A percentile compares a stretch with the other conserved stretches of the same genome.
phyloP scores from a whole-genome alignment of 2,888 invertebrate genomes.

The Plagiodera versicolora region DNA sequence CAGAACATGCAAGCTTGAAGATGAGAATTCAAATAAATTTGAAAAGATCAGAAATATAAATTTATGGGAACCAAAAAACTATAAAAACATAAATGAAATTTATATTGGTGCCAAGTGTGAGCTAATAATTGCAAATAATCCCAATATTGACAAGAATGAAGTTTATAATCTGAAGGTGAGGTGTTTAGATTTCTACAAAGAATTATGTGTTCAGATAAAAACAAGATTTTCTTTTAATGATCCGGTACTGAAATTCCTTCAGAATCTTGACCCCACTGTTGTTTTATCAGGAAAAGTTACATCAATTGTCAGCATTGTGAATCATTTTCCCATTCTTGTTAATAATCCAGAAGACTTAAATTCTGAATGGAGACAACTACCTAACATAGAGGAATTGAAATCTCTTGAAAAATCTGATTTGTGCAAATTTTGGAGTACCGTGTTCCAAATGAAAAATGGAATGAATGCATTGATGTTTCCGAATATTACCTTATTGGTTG shows the following conservation, averaged over 20 bases:
- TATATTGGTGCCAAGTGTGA: constrained; percentile 8
- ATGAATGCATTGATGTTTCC: constrained; percentile 12
- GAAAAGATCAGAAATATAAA: constrained; percentile 8
- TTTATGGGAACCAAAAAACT: constrained; percentile 6
- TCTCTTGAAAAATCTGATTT: no score
- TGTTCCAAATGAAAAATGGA: constrained; percentile 11
- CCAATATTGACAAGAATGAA: constrained; percentile 8
- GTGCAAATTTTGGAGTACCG: constrained; percentile 7
- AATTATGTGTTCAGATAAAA: neutral
- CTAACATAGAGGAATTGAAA: no score
- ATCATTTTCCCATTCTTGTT: constrained; percentile 7
- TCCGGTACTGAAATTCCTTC: constrained; percentile 5
- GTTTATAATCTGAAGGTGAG: constrained; percentile 2
- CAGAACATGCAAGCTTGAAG: neutral
- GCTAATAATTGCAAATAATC: constrained; percentile 3
- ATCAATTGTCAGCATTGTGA: constrained; percentile 8
- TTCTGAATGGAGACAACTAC: constrained; percentile 12
- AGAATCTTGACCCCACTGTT: constrained; percentile 12
- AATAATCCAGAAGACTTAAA: constrained; percentile 8
- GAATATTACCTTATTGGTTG: constrained; percentile 7
- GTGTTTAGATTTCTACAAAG: neutral
- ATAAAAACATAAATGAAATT: constrained; percentile 4
- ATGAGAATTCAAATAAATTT: constrained; percentile 4
- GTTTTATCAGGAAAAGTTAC: constrained; percentile 8
- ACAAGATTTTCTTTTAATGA: constrained; percentile 5